Percentiles rank a stretch among this genome's conserved stretches.
phyloP scores from a whole-genome alignment of 2,797 vertebrate genomes.

The Catharus ustulatus region DNA sequence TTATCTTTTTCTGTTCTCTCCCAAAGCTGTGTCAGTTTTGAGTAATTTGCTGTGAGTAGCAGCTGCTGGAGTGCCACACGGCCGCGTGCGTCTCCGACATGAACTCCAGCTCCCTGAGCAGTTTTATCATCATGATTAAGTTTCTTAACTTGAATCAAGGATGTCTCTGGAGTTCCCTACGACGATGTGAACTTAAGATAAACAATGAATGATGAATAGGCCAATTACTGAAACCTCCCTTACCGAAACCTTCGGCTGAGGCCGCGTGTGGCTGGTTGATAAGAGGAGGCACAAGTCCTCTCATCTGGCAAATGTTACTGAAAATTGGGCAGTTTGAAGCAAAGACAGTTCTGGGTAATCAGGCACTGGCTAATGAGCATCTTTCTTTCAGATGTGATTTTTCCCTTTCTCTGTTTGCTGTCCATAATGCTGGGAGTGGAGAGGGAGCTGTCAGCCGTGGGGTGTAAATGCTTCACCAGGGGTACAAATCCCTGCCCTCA shows the following conservation, averaged over 20 bases:
- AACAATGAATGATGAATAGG: slow-evolving; percentile 63
- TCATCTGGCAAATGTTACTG: not conserved
- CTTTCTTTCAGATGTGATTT: not conserved
- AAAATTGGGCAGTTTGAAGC: not conserved
- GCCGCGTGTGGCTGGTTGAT: not conserved
- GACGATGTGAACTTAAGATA: slow-evolving; percentile 47
- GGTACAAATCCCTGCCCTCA: not conserved
- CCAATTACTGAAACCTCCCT: slow-evolving; percentile 43
- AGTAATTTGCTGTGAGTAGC: slow-evolving; percentile 27
- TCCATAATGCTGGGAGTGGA: not conserved
- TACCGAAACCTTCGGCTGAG: not conserved
- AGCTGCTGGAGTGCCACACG: not conserved
- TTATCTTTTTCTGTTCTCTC: slow-evolving; percentile 19
- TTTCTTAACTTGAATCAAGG: slow-evolving; percentile 58
- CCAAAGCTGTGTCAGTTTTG: slow-evolving; percentile 35
- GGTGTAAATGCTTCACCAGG: fast-evolving
- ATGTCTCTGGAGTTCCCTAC: slow-evolving; percentile 33
- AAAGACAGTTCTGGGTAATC: not conserved
- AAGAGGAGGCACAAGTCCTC: not conserved
- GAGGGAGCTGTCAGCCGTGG: fast-evolving
- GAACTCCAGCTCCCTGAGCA: slow-evolving; percentile 12
- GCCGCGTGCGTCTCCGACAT: not conserved
- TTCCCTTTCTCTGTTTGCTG: not conserved
- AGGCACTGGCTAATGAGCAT: not conserved
- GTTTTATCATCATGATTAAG: slow-evolving; percentile 61